phyloP scores from a whole-genome alignment of 2,888 invertebrate species.

The Aleiodes alternator region DNA sequence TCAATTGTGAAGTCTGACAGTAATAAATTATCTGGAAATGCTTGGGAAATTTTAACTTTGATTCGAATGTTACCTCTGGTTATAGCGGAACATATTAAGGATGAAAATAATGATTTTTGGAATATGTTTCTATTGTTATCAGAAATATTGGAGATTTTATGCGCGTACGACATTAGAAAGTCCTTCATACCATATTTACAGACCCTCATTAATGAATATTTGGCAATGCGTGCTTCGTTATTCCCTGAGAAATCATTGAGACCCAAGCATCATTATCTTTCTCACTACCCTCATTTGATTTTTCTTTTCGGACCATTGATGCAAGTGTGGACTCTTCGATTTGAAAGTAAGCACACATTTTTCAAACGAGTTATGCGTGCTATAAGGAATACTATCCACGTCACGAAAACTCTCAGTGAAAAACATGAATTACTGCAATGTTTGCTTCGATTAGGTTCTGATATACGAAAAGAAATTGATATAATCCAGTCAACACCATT shows the following conservation, averaged over 20 bases:
- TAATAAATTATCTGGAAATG: constrained; percentile 30
- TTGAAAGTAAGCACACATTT: constrained; percentile 58
- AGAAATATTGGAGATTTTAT: constrained; percentile 48
- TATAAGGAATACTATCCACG: too few species aligned
- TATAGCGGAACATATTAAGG: constrained; percentile 25
- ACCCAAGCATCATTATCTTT: constrained; percentile 51
- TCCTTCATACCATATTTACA: constrained; percentile 41
- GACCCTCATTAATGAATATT: constrained; percentile 45
- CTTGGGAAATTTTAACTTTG: constrained; percentile 35
- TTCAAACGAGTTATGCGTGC: constrained; percentile 51
- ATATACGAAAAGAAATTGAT: constrained; percentile 45
- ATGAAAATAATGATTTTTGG: constrained; percentile 44
- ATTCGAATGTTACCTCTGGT: neutral
- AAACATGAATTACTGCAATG: constrained; percentile 50
- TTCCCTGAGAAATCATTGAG: constrained; percentile 32
- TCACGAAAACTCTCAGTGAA: too few species aligned
- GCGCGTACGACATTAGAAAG: constrained; percentile 40
- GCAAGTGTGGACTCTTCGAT: constrained; percentile 53
- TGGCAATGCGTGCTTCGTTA: constrained; percentile 33
- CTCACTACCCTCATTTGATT: constrained; percentile 48
- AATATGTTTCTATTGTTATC: constrained; percentile 40
- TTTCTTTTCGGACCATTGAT: constrained; percentile 50
- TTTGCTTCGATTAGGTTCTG: constrained; percentile 45
- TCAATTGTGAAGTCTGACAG: neutral
- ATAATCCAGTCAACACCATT: constrained; percentile 31